Evolutionary conservation across 2,888 invertebrate genomes (phyloP).

Genomic region (Kuschelorhynchus macadamiae): DNA sequence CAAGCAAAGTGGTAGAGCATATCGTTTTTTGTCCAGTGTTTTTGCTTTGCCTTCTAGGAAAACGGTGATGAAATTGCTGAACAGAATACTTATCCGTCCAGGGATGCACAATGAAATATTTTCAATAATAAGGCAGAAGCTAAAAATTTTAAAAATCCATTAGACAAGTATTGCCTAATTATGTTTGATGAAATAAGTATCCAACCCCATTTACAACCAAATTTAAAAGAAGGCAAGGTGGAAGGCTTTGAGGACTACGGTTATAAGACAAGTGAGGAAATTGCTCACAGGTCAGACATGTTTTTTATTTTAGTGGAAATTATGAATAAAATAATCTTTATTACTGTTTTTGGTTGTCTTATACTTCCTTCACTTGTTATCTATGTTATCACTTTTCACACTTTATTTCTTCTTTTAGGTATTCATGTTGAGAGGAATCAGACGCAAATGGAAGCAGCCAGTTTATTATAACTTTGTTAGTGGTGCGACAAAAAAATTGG

Average conservation of each 20-base stretch:
- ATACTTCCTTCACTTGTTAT: too few relatives aligned
- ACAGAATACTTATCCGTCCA: constrained; percentile 46
- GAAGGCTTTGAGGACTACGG: constrained; percentile 38
- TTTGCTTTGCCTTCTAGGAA: constrained; percentile 50
- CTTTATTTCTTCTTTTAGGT: too few relatives aligned
- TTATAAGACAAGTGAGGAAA: constrained; percentile 7
- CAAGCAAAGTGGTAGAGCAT: constrained; percentile 48
- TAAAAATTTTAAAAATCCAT: constrained; percentile 25
- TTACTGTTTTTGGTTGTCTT: too few relatives aligned
- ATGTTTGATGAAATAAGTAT: too few relatives aligned
- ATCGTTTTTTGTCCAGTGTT: constrained; percentile 44
- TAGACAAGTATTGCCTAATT: constrained; percentile 35
- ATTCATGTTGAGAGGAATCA: constrained; percentile 32
- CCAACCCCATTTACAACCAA: constrained; percentile 38
- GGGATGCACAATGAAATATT: constrained; percentile 44
- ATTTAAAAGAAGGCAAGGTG: constrained; percentile 11
- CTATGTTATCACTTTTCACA: too few relatives aligned
- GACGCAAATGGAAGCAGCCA: too few relatives aligned
- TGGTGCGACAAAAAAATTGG: constrained; percentile 34
- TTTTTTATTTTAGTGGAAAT: too few relatives aligned
- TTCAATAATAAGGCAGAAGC: constrained; percentile 36
- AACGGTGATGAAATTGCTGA: constrained; percentile 42
- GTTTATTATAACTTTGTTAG: too few relatives aligned
- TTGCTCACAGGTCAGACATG: constrained; percentile 19
- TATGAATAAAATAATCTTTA: too few relatives aligned